Base-by-base conservation (phyloP, 35 echinoderm and acorn worm genomes). In the Heliocidaris tuberculata region DNA sequence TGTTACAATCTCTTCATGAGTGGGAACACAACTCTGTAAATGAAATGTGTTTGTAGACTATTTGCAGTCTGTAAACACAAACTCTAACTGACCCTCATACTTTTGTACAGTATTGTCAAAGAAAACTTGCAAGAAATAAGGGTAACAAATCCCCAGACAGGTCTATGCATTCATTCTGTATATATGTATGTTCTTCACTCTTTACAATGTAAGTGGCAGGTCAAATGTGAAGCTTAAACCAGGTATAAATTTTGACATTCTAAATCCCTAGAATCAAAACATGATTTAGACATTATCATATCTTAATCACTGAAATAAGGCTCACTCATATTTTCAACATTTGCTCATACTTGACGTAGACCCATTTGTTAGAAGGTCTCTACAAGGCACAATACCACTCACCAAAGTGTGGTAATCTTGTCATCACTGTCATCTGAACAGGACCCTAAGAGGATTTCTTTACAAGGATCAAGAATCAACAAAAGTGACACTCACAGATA, bases 401-500 rank as follows among this genome's bases (percentile, higher is more conserved):
- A 78, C 65, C 65, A 78, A 78, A 19, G 27, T 78, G 65, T 78
- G 65, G 65, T 78, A 78, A 78, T 78, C 65, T 70, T 70, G 60
- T 70, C 60, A 70, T 70, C 60, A 56, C 52, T 56, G 52, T 56
- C 52, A 56, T 9, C 27, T 78, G 65, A 78, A 78, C 21, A 6
- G 65, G 65, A 78, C 65, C 65, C 65, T 7, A 4, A 78, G 65
- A 78, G 65, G 65, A 78, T 78, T 78, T 78, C 17, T 27, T 78
- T 78, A 78, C 65, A 78, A 27, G 65, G 65, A 78, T 78, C 21
- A n/a, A 29, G 65, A 78, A 78, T 78, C 65, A 78, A 78, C 8
- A 78, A 19, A 78, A 78, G 65, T 78, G 65, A 78, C 65, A 78
- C 65, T 13, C 27, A 78, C 6, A 78, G 65, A n/a, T 78, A 78